Evolutionary conservation across 2,113 vertebrate genomes (phyloP).

Genomic region (Coracopsis vasa): DNA sequence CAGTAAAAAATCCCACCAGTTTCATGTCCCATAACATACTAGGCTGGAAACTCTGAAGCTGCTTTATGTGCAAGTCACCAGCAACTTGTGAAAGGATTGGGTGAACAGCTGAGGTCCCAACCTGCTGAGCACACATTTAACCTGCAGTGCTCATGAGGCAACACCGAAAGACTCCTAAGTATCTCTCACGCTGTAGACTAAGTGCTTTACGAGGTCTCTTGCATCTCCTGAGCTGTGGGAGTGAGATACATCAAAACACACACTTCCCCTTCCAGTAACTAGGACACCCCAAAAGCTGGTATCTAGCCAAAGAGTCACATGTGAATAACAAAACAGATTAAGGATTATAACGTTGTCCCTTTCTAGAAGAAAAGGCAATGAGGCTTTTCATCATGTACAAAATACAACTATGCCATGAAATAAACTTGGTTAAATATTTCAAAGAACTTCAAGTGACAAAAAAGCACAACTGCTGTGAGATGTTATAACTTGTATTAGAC

Average conservation of each 20-base stretch:
- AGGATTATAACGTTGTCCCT: not conserved
- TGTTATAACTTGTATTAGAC: not conserved
- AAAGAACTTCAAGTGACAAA: not conserved
- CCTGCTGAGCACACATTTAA: not conserved
- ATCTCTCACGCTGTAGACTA: fast-evolving
- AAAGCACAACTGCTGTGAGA: not conserved
- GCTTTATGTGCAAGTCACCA: not conserved
- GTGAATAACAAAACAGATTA: not conserved
- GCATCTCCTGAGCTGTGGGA: not conserved
- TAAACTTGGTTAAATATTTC: not conserved
- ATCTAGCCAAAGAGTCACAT: not conserved
- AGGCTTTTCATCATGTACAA: not conserved
- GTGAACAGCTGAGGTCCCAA: not conserved
- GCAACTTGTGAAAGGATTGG: not conserved
- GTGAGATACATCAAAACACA: not conserved
- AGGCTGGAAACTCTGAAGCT: not conserved
- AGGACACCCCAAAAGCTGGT: not conserved
- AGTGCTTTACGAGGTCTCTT: not conserved
- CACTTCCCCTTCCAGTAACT: not conserved
- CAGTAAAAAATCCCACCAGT: not conserved
- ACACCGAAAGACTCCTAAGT: not conserved
- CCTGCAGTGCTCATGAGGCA: fast-evolving
- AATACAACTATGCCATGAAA: not conserved
- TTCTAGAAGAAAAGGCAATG: not conserved
- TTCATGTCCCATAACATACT: not conserved